Conservation (phyloP, 1,140 invertebrate species). For the Metopolophium dirhodum region DNA sequence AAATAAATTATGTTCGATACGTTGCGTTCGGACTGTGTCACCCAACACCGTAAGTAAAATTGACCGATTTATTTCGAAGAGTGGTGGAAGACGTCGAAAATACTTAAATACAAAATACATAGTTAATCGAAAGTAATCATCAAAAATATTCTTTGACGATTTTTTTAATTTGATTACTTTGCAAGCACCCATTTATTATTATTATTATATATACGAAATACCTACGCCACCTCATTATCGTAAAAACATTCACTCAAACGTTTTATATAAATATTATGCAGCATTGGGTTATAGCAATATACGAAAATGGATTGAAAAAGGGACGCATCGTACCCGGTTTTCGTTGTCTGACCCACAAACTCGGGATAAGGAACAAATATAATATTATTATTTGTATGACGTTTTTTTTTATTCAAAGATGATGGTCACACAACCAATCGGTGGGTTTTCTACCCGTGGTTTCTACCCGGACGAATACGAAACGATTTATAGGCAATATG, state of each 20-base stretch:
- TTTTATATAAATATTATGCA: not conserved
- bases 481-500: too few species aligned
- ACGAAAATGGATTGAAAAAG: not conserved
- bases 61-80: not conserved
- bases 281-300: not conserved
- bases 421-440: too few species aligned
- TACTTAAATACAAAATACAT: not conserved
- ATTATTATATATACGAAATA: not conserved
- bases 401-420: not conserved
- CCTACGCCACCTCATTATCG: not conserved
- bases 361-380: not conserved
- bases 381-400: not conserved
- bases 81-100: not conserved
- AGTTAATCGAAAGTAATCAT: not conserved
- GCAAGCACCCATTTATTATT: not conserved
- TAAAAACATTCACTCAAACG: not conserved
- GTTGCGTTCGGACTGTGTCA: not conserved
- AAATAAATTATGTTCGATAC: not conserved
- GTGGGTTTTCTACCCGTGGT: too few species aligned
- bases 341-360: too few species aligned
- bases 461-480: too few species aligned
- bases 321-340: too few species aligned
- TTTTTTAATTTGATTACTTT: not conserved
- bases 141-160: not conserved
- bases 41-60: not conserved